Conservation (phyloP, 2,888 invertebrate genomes). For the Axea sp. region DNA sequence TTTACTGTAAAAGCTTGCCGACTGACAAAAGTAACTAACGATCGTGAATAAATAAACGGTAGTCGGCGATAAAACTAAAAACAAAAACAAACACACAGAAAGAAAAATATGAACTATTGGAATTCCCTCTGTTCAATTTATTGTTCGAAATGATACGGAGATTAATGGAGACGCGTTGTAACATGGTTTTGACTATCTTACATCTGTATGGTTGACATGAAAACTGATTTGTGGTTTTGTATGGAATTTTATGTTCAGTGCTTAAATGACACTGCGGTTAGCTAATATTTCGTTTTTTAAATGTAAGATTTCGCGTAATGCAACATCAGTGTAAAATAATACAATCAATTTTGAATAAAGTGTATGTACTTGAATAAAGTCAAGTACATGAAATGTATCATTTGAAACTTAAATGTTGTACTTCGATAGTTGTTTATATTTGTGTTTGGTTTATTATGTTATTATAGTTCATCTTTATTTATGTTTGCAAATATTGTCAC, state of each 20-base stretch:
- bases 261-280: conserved; percentile 9
- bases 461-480: too few relatives aligned
- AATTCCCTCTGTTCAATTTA: conserved; percentile 11
- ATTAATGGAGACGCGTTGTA: conserved; percentile 13
- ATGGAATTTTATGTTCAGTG: conserved; percentile 5
- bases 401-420: too few relatives aligned
- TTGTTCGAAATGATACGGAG: conserved; percentile 4
- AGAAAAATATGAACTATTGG: conserved; percentile 1
- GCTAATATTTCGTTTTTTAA: too few relatives aligned
- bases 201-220: conserved; percentile 11
- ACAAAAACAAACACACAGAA: neutral
- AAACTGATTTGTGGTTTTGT: conserved; percentile 9
- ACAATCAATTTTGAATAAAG: too few relatives aligned
- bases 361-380: too few relatives aligned
- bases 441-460: too few relatives aligned
- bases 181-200: conserved; percentile 8
- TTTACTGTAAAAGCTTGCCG: conserved; percentile 36
- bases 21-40: conserved; percentile 39
- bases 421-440: too few relatives aligned
- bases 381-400: too few relatives aligned
- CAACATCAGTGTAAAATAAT: too few relatives aligned
- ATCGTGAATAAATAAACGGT: conserved; percentile 27
- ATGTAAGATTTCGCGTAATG: too few relatives aligned
- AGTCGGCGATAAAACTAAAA: conserved; percentile 11
- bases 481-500: too few relatives aligned